Percentiles rank a stretch among this genome's conserved stretches.
These are phyloP conservation scores for Drosophila siamana DNA, from an alignment of 2,888 invertebrate species.

Conservation along the genomic window DNA sequence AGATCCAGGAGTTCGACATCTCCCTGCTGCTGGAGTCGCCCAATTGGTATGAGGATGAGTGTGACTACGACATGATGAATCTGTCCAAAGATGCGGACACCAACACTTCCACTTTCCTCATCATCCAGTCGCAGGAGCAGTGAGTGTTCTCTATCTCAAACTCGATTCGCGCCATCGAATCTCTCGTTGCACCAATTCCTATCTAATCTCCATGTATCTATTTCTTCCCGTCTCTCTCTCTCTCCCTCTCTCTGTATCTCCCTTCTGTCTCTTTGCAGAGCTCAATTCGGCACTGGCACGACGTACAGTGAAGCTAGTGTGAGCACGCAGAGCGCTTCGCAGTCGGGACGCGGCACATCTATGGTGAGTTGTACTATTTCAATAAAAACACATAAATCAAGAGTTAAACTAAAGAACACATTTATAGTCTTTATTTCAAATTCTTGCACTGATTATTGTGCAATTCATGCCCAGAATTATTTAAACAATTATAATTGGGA, in stretches of 20 bases:
- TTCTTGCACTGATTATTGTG: too few relatives aligned
- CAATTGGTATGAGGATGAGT: slow-evolving; percentile 98
- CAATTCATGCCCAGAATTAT: too few relatives aligned
- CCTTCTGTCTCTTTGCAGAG: slow-evolving; percentile 43
- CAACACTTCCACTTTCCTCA: slow-evolving; percentile 90
- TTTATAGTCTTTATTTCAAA: too few relatives aligned
- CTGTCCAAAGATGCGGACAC: slow-evolving; percentile 90
- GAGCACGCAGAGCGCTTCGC: slow-evolving; percentile 84
- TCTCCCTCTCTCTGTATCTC: too few relatives aligned
- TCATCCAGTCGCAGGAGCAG: slow-evolving; percentile 90
- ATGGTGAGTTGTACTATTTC: slow-evolving; percentile 89
- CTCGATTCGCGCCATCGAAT: neutral
- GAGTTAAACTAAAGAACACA: too few relatives aligned
- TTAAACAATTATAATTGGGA: too few relatives aligned
- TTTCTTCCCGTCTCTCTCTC: neutral
- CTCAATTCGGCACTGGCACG: slow-evolving; percentile 61
- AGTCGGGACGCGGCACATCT: slow-evolving; percentile 94
- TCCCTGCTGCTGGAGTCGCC: slow-evolving; percentile 95
- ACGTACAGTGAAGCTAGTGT: slow-evolving; percentile 71
- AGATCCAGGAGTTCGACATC: slow-evolving; percentile 99
- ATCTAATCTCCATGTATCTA: neutral
- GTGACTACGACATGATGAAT: slow-evolving; percentile 97
- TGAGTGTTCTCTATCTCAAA: slow-evolving; percentile 50
- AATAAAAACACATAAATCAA: too few relatives aligned
- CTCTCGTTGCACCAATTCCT: neutral